Base-by-base conservation (phyloP, 2,888 invertebrate genomes). In the Cybosia mesomella region DNA sequence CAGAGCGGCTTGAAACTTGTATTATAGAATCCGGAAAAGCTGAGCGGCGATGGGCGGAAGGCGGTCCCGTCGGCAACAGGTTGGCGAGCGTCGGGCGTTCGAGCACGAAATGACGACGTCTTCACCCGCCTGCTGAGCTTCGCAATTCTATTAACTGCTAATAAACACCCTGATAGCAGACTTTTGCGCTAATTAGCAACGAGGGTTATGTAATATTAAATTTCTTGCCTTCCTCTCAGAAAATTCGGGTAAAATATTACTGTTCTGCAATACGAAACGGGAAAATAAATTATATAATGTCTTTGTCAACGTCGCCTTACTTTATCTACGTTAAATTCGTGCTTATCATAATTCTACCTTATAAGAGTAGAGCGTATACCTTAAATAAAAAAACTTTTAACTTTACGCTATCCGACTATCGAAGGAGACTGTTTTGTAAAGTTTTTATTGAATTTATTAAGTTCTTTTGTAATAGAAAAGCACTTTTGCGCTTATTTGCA, bases 51-150 rank as follows among this genome's bases (percentile, higher is more conserved):
- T 91, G 94, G 94, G 94, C 94, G 94, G 92, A 93, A 94, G 94
- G 94, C 94, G 94, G 90, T 90, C 85, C 93, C 93, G 91, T 70
- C 91, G 91, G 93, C 94, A 95, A 94, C 94, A 94, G 94, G 94
- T 94, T 91, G 93, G n/a, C n/a, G 84, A 71, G 80, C 82, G 82
- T 61, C 84, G 87, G 83, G 85, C 85, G 28, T 83, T 73, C 85
- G 85, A 85, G 84, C 80, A 85, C 84, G 84, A 77, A 80, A 72
- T n/a, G n/a, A n/a, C 80, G 73, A 64, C 71, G 72, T 69, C 82
- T 78, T 78, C 75, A 77, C 78, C 85, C 91, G 87, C 88, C 89
- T 87, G 90, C 87, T 83, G 84, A 85, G 83, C 83, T 85, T 82
- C 78, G 83, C 87, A 82, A 89, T 91, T 92, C 88, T 89, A 90